Evolutionary conservation across 1,140 invertebrate genomes (phyloP), one percentile per base, ranked within the genome.

Genomic region (Coboldia fuscipes): DNA sequence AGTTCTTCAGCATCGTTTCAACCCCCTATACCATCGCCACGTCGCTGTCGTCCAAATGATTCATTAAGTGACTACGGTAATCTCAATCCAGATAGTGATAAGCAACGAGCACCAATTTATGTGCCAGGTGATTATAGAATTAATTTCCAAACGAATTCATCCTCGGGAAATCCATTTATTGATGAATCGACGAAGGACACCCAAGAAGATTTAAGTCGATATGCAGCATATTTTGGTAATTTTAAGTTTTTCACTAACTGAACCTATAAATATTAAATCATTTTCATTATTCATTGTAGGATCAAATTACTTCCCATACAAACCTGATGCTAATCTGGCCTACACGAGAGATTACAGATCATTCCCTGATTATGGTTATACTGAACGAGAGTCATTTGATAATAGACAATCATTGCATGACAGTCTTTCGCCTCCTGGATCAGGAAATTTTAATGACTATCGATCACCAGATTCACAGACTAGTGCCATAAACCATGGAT

Each of bases 11-110:
- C 46, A 22, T 43, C 41, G 9, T 50, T 46, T 2, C 60, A 66
- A 36, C 66, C 66, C 1, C 69, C 71, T n/a, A 73, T 74, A 12
- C 73, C 74, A 0, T 72, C 69, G 21, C 74, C 74, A 1, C 54
- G 74, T 22, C 61, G 72, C 34, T 78, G 75, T 49, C 68, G 65
- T 14, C 74, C 68, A 39, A 70, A 62, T 21, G 68, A 71, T 13
- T 51, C 45, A 23, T 53, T 46, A 21, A 28, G 16, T 18, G 41
- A 41, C 29, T 41, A 41, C 26, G 14, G 21, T 2, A 14, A 32
- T 28, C 5, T 33, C 7, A 17, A 33, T 2, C 13, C 24, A 7
- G 10, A 28, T 10, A 6, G 12, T 18, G 24, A 64, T 66, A 40
- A 46, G 61, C 12, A 27, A 27, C 33, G 56, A 55, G 57, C 63